Percentiles rank a stretch among this genome's conserved stretches.
These are phyloP conservation scores for Microplitis deprimator DNA, from an alignment of 2,888 invertebrate species.

Conservation along the genomic window DNA sequence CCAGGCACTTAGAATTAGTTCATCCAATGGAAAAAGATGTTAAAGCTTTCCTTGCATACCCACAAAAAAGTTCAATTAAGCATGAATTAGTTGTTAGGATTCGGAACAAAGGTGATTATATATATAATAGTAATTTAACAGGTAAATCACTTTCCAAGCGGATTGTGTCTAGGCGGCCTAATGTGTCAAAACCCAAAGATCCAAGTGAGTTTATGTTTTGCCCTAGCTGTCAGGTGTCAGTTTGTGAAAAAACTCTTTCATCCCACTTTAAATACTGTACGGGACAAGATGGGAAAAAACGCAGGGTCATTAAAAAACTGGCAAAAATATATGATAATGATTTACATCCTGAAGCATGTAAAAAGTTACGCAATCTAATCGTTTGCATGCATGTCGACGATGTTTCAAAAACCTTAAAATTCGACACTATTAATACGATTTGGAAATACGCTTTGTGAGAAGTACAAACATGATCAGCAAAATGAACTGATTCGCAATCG, in stretches of 20 bases:
- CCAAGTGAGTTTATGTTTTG: neutral
- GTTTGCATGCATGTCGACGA: constrained; percentile 5
- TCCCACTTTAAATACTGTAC: neutral
- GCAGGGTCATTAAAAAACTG: neutral
- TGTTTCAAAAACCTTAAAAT: neutral
- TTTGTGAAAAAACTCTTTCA: neutral
- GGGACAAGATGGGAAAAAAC: neutral
- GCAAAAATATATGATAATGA: constrained; percentile 4
- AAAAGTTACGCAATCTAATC: neutral
- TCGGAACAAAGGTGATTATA: neutral
- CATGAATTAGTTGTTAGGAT: neutral
- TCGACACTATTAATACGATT: neutral
- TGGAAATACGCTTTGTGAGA: neutral
- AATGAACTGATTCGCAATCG: neutral
- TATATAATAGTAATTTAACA: neutral
- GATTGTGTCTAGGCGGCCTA: neutral
- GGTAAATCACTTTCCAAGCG: neutral
- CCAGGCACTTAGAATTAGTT: neutral
- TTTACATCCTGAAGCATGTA: neutral
- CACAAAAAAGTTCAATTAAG: neutral
- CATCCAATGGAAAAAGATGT: neutral
- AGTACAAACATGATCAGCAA: neutral
- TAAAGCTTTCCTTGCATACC: neutral
- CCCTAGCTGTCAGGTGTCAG: neutral
- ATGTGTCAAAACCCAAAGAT: neutral